Base-by-base conservation (phyloP, 2,113 vertebrate species). In the Neolamprologus brichardi region DNA sequence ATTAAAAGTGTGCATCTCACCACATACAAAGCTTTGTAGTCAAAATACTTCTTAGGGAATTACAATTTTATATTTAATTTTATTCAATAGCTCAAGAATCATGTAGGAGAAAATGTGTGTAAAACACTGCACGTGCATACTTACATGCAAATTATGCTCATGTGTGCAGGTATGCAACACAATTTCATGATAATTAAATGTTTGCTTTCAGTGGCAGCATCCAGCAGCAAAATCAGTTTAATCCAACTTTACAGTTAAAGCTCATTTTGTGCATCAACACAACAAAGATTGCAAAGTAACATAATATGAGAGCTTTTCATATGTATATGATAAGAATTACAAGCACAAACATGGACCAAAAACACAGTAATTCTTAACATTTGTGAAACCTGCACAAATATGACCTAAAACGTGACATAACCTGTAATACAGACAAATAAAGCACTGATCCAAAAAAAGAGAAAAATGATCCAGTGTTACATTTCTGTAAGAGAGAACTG, bases 171-270 rank as follows among this genome's bases (percentile, higher is more conserved):
- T 44, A 1, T 70, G 13, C 37, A 25, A 15, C n/a, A 41, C 7
- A 6, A 0, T 25, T 70, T 70, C 37, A 41, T 0, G 0, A 8
- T 44, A 9, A 44, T 41, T 44, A 23, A 20, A 44, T 25, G n/a
- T 70, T 41, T 39, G n/a, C n/a, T 70, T 70, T 70, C 64, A 0
- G 37, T 12, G 37, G 70, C 41, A 46, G 15, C 70, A 49, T 18
- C 23, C 15, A 46, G 0, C 23, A 75, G 23, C 23, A 75, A 46
- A 30, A 12, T 0, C 14, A 7, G 39, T 46, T 2, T 7, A 46
- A 46, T 17, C 20, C 14, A 28, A 28, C 13, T 46, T 46, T 5
- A 46, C 39, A 75, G 37, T 44, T 44, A 25, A 44, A 44, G 67
- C 39, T 44, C 13, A 25, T 75, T 15, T 17, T 75, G 14, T 75